phyloP scores from a whole-genome alignment of 1,140 invertebrate species.

The Thaumatotibia leucotreta region DNA sequence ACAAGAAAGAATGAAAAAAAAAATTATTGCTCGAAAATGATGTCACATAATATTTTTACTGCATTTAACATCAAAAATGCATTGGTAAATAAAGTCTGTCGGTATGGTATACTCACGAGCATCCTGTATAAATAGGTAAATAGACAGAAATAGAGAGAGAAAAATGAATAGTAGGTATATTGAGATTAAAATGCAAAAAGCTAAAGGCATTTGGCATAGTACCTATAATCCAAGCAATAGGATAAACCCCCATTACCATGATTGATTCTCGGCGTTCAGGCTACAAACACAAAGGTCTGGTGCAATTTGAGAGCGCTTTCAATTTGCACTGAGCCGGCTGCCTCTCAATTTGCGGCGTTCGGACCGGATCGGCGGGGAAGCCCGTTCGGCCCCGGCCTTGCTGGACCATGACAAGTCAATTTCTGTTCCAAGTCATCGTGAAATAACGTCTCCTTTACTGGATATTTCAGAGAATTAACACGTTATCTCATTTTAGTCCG shows the following conservation, averaged over 20 bases:
- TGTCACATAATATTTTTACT: too few relatives aligned
- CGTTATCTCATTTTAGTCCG: too few relatives aligned
- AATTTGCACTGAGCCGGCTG: constrained; percentile 52
- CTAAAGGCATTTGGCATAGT: constrained; percentile 35
- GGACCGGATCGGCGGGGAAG: neutral
- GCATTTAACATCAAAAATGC: too few relatives aligned
- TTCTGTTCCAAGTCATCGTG: neutral
- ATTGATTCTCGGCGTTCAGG: constrained; percentile 59
- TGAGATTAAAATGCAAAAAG: neutral
- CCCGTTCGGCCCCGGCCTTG: neutral
- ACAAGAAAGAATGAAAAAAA: too few relatives aligned
- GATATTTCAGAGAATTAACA: too few relatives aligned
- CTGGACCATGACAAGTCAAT: neutral
- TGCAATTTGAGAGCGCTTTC: constrained; percentile 59
- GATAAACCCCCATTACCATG: constrained; percentile 65
- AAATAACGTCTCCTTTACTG: neutral
- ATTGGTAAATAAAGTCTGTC: too few relatives aligned
- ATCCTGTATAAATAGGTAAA: too few relatives aligned
- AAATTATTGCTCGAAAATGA: too few relatives aligned
- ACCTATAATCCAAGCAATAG: constrained; percentile 62
- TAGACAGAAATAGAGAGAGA: too few relatives aligned
- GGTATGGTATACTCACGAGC: too few relatives aligned
- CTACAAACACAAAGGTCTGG: constrained; percentile 62
- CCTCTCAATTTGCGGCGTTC: constrained; percentile 37
- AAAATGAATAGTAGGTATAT: neutral